A percentile compares a stretch with the other conserved stretches of the same genome.
Conservation (phyloP, 2,888 invertebrate species). For the Pyralis farinalis region DNA sequence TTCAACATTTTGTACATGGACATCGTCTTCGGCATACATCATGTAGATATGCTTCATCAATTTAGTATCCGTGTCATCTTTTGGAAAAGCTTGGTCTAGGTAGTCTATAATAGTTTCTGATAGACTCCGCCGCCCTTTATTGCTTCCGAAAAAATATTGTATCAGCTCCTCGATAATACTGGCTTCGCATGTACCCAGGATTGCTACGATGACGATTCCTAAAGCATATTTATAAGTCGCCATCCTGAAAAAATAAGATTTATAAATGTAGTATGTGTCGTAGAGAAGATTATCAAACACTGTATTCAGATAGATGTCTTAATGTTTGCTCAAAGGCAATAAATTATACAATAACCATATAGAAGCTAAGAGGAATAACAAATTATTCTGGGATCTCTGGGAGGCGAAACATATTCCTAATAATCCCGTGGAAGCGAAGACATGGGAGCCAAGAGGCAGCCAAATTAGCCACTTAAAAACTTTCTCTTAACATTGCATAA, state of each 20-base stretch:
- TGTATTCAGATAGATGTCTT: no score
- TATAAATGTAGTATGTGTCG: no score
- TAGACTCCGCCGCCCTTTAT: conserved; percentile 40
- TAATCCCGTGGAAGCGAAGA: no score
- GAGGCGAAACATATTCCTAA: no score
- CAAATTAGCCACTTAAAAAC: no score
- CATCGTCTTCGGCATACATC: conserved; percentile 33
- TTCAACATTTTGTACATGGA: not conserved
- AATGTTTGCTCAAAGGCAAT: no score
- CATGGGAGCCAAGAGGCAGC: no score
- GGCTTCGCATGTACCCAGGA: conserved; percentile 26
- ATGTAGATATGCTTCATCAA: conserved; percentile 56
- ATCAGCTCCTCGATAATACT: conserved; percentile 28
- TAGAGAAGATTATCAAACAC: no score
- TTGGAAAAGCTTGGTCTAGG: conserved; percentile 54
- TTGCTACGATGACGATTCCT: conserved; percentile 15
- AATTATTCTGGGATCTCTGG: no score
- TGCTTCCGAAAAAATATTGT: conserved; percentile 20
- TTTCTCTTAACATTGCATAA: no score
- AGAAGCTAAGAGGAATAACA: no score
- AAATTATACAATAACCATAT: no score
- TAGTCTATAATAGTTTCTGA: conserved; percentile 49
- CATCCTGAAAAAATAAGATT: conserved; percentile 29
- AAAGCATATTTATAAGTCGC: conserved; percentile 26
- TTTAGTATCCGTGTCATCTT: conserved; percentile 55